Evolutionary conservation across 1,140 invertebrate genomes (phyloP), one percentile per base, ranked within the genome.

Genomic region (Brachionus manjavacas): DNA sequence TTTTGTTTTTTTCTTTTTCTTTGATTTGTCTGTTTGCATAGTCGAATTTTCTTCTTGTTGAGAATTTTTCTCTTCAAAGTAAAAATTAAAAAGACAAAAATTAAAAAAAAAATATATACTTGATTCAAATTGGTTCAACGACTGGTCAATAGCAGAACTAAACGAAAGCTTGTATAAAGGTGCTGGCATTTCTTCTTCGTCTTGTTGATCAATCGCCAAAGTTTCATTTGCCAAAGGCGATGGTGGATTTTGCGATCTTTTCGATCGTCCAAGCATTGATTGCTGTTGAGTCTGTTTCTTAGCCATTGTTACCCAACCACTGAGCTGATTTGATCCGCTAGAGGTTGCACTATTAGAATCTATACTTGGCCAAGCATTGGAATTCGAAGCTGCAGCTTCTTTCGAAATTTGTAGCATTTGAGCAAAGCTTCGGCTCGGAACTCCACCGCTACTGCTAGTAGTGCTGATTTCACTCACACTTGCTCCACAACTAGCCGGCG

Each of bases 1-100:
- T 64, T 81, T 81, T 1, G 79, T 64, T 64, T 81, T 81, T 81
- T 81, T 81, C 39, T 81, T 68, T 35, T 81, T 81, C 79, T 68
- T 81, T 64, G 68, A 39, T 39, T 81, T 60, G 9, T 68, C 79
- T 64, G 16, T 60, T 20, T 68, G 79, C 28, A 39, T 16, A 12
- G 52, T 14, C 35, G 14, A 20, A 23, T 12, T 41, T 55, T 64
- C 78, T 23, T 49, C 28, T 35, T 11, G 46, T 68, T 39, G 49
- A 41, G 12, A 11, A 4, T 60, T 23, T 35, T 81, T 68, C 0
- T 43, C 52, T 81, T 14, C n/a, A 72, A 35, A n/a, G 1, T 31
- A 12, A 70, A 70, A n/a, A 12, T 66, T 31, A n/a, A 39, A 9
- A 20, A 72, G 11, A n/a, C 0, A 20, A 72, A 72, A 11, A 16